phyloP scores from a whole-genome alignment of 2,113 vertebrate genomes.

The Lophochroa leadbeateri region DNA sequence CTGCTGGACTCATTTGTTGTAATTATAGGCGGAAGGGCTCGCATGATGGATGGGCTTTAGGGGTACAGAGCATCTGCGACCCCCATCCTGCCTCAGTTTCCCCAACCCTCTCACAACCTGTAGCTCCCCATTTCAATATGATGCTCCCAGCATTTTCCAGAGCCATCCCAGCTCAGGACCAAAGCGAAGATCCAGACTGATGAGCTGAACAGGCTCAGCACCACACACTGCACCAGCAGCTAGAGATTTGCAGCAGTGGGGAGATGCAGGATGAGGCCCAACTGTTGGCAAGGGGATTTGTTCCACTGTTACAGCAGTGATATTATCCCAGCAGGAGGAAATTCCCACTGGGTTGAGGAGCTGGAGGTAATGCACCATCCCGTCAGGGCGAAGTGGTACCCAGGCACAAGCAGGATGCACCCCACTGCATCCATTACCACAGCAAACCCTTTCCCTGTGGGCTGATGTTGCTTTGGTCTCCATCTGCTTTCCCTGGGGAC shows the following conservation, averaged over 20 bases:
- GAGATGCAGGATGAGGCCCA: not conserved
- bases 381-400: fast-evolving
- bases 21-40: not conserved
- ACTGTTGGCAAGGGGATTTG: not conserved
- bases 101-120: not conserved
- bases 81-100: not conserved
- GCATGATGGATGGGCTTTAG: not conserved
- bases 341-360: not conserved
- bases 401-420: fast-evolving
- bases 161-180: fast-evolving
- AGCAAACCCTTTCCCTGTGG: not conserved
- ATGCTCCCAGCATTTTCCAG: not conserved
- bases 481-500: not conserved
- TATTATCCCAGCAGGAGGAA: fast-evolving
- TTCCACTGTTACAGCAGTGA: fast-evolving
- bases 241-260: not conserved
- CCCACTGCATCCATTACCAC: not conserved
- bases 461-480: not conserved
- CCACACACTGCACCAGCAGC: fast-evolving
- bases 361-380: not conserved
- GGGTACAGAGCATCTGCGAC: not conserved
- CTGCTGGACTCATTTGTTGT: not conserved
- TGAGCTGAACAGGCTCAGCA: not conserved
- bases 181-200: fast-evolving
- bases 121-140: fast-evolving